Evolutionary conservation across 1,140 invertebrate genomes (phyloP), one percentile per base, ranked within the genome.

Genomic region (Hyles euphorbiae): DNA sequence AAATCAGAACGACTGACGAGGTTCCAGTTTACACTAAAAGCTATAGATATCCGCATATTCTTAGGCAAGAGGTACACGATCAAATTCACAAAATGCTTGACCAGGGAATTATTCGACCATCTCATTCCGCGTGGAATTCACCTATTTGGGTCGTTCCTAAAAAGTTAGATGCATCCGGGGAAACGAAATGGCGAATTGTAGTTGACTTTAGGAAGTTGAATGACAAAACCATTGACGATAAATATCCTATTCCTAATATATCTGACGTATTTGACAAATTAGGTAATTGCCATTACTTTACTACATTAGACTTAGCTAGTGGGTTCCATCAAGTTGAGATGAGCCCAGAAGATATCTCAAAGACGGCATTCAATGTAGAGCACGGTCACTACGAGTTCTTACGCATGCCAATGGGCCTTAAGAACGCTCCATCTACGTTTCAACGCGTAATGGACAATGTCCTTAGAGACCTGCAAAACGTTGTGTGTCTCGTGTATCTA

Each of bases 401-500:
- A 45, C 8, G 55, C 3, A 60, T 65, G 58, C 55, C 58, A 4
- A 54, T 60, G 60, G 51, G 60, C 12, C 47, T 58, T n/a, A 59
- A 59, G 22, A 59, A 59, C 43, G 34, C 44, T 2, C 58, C 58
- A 10, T 47, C 51, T 8, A 65, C 58, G 0, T 65, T 58, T 40
- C 62, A 60, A 43, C 22, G 57, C 3, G 61, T 63, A 1, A 63
- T 63, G 58, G 58, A 60, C 34, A 60, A 58, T 34, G 63, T 63
- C 34, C 50, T 63, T n/a, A 58, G 32, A 53, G 61, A 12, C n/a
- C 56, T 65, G 1, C 58, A 64, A 53, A 64, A 64, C 22, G 33
- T 34, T 8, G 53, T 60, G 4, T 61, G 60, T 49, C 45, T 63
- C 8, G 72, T 87, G 0, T 91, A 91, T 70, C 48, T 90, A 0